phyloP scores from a whole-genome alignment of 2,888 invertebrate species.

The Dasysyrphus tricinctus region DNA sequence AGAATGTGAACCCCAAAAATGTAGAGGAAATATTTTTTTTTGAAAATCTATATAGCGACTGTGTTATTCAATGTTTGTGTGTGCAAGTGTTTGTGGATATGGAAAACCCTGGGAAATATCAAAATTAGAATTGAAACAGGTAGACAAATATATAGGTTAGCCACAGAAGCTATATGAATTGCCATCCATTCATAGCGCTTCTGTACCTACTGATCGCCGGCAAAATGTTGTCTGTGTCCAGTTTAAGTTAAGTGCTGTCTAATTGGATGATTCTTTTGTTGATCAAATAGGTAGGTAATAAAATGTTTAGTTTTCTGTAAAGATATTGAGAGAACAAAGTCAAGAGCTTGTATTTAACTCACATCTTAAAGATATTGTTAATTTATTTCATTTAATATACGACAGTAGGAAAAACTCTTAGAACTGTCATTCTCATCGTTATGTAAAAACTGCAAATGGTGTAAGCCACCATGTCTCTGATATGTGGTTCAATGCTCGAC shows the following conservation, averaged over 20 bases:
- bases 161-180: background rate
- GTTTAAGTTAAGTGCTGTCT: conserved; percentile 31
- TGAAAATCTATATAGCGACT: background rate
- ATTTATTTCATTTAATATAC: background rate
- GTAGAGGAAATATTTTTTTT: background rate
- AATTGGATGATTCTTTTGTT: conserved; percentile 34
- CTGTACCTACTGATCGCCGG: conserved; percentile 1
- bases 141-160: conserved; percentile 9
- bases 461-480: no score
- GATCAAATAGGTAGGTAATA: background rate
- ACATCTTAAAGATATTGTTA: background rate
- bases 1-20: conserved; percentile 57
- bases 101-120: conserved; percentile 25
- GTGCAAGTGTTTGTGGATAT: background rate
- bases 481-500: background rate
- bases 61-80: background rate
- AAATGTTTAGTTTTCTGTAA: background rate
- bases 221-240: conserved; percentile 24
- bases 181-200: background rate
- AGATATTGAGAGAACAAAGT: background rate
- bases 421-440: no score
- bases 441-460: no score
- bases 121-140: conserved; percentile 48
- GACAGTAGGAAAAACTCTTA: no score
- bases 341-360: background rate